These are phyloP conservation scores for Scartelaos histophorus DNA, from an alignment of 2,113 vertebrate species.

Conservation along the genomic window DNA sequence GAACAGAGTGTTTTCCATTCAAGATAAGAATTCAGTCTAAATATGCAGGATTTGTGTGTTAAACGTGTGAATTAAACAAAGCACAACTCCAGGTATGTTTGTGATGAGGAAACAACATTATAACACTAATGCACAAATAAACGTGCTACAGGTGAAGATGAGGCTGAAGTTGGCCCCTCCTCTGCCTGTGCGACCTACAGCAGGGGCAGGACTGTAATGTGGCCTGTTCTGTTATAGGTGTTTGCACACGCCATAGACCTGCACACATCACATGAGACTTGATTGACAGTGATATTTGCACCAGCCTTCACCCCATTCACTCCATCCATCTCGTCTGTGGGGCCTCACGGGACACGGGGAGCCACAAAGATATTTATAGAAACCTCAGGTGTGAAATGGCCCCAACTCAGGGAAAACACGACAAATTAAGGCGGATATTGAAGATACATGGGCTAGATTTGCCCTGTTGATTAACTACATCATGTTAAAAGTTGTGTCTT, in stretches of 20 bases:
- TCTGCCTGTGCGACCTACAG: neutral
- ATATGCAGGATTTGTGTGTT: too few species aligned
- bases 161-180: neutral
- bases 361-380: constrained; percentile 57
- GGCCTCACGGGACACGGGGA: constrained; percentile 38
- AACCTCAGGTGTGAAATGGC: constrained; percentile 18
- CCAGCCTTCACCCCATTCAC: constrained; percentile 40
- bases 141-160: too few species aligned
- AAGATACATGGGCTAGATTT: neutral
- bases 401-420: neutral
- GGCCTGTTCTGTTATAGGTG: neutral
- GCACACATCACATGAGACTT: constrained; percentile 21
- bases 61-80: too few species aligned
- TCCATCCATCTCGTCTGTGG: constrained; percentile 32
- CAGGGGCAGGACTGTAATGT: neutral
- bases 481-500: neutral
- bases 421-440: neutral
- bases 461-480: neutral
- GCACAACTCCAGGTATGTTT: too few species aligned
- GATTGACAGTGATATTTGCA: constrained; percentile 67
- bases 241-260: neutral
- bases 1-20: too few species aligned
- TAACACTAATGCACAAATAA: too few species aligned
- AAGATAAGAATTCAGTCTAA: too few species aligned
- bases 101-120: too few species aligned